Percentiles rank a stretch among this genome's conserved stretches.
Conservation (phyloP, 2,888 invertebrate species). For the Drosophila nr. medialis region DNA sequence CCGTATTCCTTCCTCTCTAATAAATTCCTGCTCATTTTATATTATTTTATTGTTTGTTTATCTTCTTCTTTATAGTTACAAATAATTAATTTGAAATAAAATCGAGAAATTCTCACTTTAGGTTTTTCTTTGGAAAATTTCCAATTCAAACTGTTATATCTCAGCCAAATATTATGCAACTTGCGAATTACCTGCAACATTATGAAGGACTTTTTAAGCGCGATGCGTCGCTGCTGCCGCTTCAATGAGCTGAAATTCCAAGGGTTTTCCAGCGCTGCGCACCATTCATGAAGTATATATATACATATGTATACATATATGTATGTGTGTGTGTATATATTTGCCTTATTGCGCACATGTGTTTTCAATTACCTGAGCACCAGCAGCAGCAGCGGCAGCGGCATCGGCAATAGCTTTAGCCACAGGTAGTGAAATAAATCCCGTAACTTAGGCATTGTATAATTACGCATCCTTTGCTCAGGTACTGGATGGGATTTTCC, state of each 20-base stretch:
- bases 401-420: background rate
- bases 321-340: background rate
- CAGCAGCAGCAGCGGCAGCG: conserved; percentile 6
- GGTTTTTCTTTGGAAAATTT: background rate
- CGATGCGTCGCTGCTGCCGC: background rate
- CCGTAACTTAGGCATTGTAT: background rate
- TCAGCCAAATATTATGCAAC: background rate
- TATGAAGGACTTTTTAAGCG: background rate
- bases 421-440: conserved; percentile 10
- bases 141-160: background rate
- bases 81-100: no score
- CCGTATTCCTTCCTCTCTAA: no score
- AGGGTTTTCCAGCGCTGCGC: conserved; percentile 59
- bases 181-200: background rate
- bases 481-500: conserved; percentile 54
- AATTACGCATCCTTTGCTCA: background rate
- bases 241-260: conserved; percentile 67
- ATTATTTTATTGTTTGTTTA: no score
- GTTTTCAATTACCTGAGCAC: conserved; percentile 65
- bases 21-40: no score
- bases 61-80: no score
- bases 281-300: conserved; percentile 60
- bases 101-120: no score
- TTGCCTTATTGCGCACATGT: conserved; percentile 55
- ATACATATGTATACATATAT: background rate